A percentile compares a stretch with the other conserved stretches of the same genome.
phyloP scores from a whole-genome alignment of 2,797 vertebrate species.

The Moxostoma hubbsi region DNA sequence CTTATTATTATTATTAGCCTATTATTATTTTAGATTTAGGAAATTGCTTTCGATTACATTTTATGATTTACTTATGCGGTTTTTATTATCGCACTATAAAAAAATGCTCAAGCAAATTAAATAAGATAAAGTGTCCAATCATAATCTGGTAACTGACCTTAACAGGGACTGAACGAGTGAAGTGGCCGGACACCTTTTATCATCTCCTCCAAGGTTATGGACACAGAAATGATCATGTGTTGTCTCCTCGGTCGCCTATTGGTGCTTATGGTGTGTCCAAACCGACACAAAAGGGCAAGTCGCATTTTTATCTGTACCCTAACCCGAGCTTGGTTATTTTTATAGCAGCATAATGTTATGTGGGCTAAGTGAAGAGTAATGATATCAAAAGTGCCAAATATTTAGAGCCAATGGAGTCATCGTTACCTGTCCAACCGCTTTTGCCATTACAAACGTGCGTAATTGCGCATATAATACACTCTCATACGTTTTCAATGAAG shows the following conservation, averaged over 20 bases:
- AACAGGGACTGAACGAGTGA: constrained; percentile 77
- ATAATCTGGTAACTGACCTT: constrained; percentile 45
- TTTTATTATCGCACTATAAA: neutral
- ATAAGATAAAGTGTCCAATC: constrained; percentile 4
- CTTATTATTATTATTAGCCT: too few species aligned
- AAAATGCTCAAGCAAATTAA: constrained; percentile 10
- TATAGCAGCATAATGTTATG: constrained; percentile 85
- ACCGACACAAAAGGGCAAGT: constrained; percentile 99
- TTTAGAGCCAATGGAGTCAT: constrained; percentile 11
- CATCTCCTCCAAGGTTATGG: constrained; percentile 92
- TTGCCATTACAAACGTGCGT: neutral
- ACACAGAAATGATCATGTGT: constrained; percentile 95
- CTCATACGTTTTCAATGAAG: neutral
- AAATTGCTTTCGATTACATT: too few species aligned
- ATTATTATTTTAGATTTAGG: too few species aligned
- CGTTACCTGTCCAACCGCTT: constrained; percentile 22
- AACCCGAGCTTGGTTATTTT: constrained; percentile 91
- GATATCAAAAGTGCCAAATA: constrained; percentile 50
- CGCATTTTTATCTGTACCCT: constrained; percentile 84
- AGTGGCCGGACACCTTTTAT: constrained; percentile 86
- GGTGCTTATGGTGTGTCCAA: constrained; percentile 83
- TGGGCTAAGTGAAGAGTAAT: constrained; percentile 67
- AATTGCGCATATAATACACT: neutral
- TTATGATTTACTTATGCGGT: neutral
- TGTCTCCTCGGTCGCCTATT: constrained; percentile 87